These are phyloP conservation scores for Heliconius hermathena DNA, from an alignment of 1,140 invertebrate genomes.

Conservation along the genomic window DNA sequence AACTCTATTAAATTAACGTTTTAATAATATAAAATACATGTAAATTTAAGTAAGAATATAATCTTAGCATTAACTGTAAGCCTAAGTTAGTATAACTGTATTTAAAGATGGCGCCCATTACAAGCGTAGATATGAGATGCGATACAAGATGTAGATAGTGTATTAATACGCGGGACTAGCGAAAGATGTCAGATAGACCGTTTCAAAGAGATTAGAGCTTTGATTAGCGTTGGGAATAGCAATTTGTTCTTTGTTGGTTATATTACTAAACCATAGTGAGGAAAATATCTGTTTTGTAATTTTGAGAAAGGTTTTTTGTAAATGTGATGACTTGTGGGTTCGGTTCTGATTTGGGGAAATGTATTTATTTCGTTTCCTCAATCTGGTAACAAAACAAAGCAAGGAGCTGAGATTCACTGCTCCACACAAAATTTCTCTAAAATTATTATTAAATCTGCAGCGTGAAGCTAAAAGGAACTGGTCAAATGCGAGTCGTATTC, in stretches of 20 bases:
- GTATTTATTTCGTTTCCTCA: too few relatives aligned
- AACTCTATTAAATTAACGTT: not conserved
- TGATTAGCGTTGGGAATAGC: not conserved
- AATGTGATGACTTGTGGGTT: too few relatives aligned
- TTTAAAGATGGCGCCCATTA: conserved; percentile 28
- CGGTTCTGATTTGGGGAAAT: too few relatives aligned
- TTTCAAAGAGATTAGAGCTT: conserved; percentile 25
- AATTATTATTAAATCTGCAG: too few relatives aligned
- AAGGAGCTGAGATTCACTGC: too few relatives aligned
- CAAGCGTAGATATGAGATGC: conserved; percentile 27
- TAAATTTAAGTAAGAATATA: conserved; percentile 10
- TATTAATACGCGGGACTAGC: conserved; percentile 21
- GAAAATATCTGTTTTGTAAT: not conserved
- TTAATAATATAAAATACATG: not conserved
- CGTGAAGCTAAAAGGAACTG: too few relatives aligned
- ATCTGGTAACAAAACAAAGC: too few relatives aligned
- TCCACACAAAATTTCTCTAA: too few relatives aligned
- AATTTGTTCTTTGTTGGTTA: conserved; percentile 11
- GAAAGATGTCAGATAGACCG: conserved; percentile 19
- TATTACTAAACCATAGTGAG: not conserved
- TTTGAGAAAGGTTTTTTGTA: not conserved
- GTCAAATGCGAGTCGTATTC: too few relatives aligned
- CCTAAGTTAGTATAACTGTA: conserved; percentile 31
- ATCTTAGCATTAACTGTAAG: conserved; percentile 34
- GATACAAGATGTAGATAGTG: conserved; percentile 26